Base-by-base conservation (phyloP, 2,113 vertebrate genomes). In the Phylloscopus whistleri region DNA sequence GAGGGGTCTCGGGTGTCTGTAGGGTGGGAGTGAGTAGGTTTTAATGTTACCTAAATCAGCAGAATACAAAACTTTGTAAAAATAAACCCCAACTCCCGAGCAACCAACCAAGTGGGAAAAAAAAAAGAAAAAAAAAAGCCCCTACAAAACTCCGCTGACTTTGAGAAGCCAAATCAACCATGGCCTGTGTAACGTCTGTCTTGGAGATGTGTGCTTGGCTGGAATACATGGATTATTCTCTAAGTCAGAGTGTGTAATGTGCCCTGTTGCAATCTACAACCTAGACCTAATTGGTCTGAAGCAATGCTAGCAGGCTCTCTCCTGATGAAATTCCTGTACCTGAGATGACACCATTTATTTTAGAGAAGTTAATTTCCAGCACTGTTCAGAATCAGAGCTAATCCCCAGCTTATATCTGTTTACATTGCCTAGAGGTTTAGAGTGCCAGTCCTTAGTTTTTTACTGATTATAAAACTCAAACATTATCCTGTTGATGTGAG, bases 241-340 rank as follows among this genome's bases (percentile, higher is more conserved):
- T 43, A 11, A n/a, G 0, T 10, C 30, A 21, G 2, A 6, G 4
- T 22, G 12, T 55, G 37, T 58, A 73, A 69, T 1, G 3, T 41
- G 22, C 6, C 10, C 1, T 35, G 5, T 33, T 58, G 22, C 26
- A 46, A 10, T 24, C 26, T 39, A 17, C 24, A 70, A 11, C 17
- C 18, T 23, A n/a, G 30, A 62, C 18, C 3, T 18, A 21, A 51
- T 0, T 24, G 30, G 13, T 44, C 21, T 52, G 33, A 79, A 82
- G 12, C 24, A 83, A 33, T 3, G 30, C 19, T 55, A 6, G 30
- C 28, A 31, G 41, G 23, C 49, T 77, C 46, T 11, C 23, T 53
- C 43, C 33, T 74, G 52, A 26, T 7, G 30, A 31, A 55, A 81
- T 67, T 78, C 43, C 17, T 48, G 19, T 24, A 67, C n/a, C 39